phyloP scores from a whole-genome alignment of 2,888 invertebrate species.

The Chirona hameri region DNA sequence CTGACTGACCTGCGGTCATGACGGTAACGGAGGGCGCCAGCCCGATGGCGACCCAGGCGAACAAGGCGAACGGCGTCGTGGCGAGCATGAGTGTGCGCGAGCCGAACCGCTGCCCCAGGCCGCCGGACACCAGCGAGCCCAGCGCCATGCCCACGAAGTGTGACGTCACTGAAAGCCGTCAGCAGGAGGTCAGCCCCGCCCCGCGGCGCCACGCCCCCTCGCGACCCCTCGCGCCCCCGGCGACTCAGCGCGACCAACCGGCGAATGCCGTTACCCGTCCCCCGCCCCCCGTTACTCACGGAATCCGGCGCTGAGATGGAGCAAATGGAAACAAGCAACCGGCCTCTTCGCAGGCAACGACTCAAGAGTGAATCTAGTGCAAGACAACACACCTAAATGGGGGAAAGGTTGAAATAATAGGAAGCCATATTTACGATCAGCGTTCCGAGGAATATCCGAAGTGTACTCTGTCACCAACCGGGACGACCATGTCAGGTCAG shows the following conservation, averaged over 20 bases:
- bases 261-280: not conserved
- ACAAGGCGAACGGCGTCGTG: constrained; percentile 32
- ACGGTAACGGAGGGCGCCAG: constrained; percentile 34
- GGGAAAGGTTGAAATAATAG: not conserved
- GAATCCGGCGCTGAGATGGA: not conserved
- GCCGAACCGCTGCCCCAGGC: constrained; percentile 34
- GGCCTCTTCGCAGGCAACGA: not conserved
- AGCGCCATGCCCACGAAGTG: not conserved
- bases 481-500: not conserved
- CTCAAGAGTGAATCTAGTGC: not conserved
- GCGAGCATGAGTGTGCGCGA: constrained; percentile 35
- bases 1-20: constrained; percentile 34
- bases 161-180: not conserved
- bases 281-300: constrained; percentile 1
- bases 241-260: not conserved
- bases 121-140: constrained; percentile 36
- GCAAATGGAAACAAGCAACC: not conserved
- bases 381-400: not conserved
- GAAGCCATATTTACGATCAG: constrained; percentile 6
- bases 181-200: not conserved
- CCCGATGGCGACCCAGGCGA: constrained; percentile 36
- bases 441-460: constrained; percentile 1
- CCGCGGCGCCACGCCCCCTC: not conserved
- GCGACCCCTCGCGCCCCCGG: not conserved
- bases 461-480: not conserved